Evolutionary conservation across 2,113 vertebrate species (phyloP).

Genomic region (Brienomyrus longianalis): DNA sequence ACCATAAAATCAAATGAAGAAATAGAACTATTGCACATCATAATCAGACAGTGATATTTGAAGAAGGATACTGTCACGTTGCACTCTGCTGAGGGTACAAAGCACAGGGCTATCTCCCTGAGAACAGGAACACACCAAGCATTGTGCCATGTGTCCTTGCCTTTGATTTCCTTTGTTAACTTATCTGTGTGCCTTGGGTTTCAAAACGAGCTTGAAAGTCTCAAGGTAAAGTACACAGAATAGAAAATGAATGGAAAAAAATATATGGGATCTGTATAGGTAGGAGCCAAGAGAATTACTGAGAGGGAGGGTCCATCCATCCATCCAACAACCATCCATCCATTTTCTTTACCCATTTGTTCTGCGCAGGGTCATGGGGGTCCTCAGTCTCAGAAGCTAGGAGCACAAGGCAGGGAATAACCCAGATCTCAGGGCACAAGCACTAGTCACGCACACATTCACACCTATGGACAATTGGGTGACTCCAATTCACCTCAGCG

Average conservation of each 20-base stretch:
- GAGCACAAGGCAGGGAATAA: not conserved
- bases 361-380: not conserved
- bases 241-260: not conserved
- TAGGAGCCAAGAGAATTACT: not conserved
- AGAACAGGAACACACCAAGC: not conserved
- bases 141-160: slow-evolving; percentile 8
- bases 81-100: not conserved
- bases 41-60: slow-evolving; percentile 25
- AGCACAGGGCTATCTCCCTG: not conserved
- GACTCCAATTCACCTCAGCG: not conserved
- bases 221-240: slow-evolving; percentile 8
- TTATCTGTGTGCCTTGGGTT: not conserved
- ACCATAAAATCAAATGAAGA: not conserved
- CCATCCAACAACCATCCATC: not conserved
- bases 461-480: not conserved
- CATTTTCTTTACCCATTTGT: not conserved
- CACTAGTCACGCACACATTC: not conserved
- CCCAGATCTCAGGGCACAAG: not conserved
- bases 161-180: not conserved
- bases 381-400: not conserved
- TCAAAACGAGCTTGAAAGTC: not conserved
- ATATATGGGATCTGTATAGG: not conserved
- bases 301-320: not conserved
- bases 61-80: not conserved
- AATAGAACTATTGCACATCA: slow-evolving; percentile 13